A percentile compares a stretch with the other conserved stretches of the same genome.
Evolutionary conservation across 2,113 vertebrate genomes (phyloP).

Genomic region (Fregata magnificens): DNA sequence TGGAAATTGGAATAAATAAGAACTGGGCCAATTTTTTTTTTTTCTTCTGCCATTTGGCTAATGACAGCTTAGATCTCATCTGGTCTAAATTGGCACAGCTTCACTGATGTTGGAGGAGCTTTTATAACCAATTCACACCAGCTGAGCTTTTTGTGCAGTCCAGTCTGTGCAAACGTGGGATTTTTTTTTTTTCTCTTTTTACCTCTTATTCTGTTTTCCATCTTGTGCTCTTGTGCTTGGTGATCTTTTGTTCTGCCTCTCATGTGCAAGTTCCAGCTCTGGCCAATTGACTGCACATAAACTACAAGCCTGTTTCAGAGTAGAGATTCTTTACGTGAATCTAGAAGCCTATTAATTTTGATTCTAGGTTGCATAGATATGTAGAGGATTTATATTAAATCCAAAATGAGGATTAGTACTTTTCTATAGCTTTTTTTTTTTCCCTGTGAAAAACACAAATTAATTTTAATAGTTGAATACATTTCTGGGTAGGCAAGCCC

Average conservation of each 20-base stretch:
- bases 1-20: background rate
- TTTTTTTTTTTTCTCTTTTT: background rate
- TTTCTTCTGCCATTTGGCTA: background rate
- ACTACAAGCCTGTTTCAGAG: background rate
- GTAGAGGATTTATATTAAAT: background rate
- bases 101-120: constrained; percentile 8
- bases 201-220: constrained; percentile 49
- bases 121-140: constrained; percentile 45
- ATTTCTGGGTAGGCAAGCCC: background rate
- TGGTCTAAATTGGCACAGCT: constrained; percentile 38
- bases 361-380: background rate
- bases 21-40: background rate
- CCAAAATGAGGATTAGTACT: background rate
- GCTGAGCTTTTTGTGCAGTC: constrained; percentile 20
- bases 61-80: constrained; percentile 11
- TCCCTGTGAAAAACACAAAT: background rate
- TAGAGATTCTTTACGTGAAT: background rate
- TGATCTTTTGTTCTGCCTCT: background rate
- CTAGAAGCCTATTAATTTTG: background rate
- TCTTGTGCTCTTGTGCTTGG: background rate
- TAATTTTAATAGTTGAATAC: background rate
- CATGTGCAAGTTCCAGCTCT: background rate
- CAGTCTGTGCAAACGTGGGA: background rate
- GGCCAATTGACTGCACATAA: background rate
- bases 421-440: background rate